Evolutionary conservation across 2,113 vertebrate genomes (phyloP).

Genomic region (Prionailurus viverrinus): DNA sequence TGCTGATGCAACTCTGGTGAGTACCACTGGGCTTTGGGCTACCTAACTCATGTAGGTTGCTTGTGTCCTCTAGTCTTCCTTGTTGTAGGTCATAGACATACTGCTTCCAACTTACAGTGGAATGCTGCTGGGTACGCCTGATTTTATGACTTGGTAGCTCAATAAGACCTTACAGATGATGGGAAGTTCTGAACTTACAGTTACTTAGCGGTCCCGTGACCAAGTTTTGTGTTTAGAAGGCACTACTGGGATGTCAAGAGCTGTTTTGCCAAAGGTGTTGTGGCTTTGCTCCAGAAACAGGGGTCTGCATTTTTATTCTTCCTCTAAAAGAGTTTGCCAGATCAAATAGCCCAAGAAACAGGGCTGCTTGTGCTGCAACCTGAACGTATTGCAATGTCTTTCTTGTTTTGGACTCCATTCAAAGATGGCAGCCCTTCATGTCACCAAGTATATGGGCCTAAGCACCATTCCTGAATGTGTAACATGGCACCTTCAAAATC

Average conservation of each 20-base stretch:
- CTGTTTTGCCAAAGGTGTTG: not conserved
- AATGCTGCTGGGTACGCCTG: not conserved
- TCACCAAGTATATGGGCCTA: not conserved
- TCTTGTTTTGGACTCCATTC: not conserved
- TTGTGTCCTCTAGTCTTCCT: not conserved
- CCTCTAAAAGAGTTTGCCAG: not conserved
- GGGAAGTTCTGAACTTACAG: not conserved
- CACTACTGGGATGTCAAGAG: not conserved
- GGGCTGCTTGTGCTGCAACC: not conserved
- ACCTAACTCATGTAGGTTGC: not conserved
- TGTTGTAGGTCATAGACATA: not conserved
- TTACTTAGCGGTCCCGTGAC: not conserved
- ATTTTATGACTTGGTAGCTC: not conserved
- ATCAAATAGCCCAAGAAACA: not conserved
- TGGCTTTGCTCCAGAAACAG: not conserved
- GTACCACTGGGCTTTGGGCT: not conserved
- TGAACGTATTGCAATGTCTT: not conserved
- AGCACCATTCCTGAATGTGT: not conserved
- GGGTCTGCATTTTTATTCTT: not conserved
- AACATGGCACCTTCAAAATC: not conserved
- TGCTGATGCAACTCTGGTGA: not conserved
- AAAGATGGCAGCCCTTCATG: not conserved
- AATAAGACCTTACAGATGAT: not conserved
- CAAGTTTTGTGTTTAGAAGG: not conserved
- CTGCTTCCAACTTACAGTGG: not conserved